Conservation (phyloP, 2,888 invertebrate species). For the Bibio marci region DNA sequence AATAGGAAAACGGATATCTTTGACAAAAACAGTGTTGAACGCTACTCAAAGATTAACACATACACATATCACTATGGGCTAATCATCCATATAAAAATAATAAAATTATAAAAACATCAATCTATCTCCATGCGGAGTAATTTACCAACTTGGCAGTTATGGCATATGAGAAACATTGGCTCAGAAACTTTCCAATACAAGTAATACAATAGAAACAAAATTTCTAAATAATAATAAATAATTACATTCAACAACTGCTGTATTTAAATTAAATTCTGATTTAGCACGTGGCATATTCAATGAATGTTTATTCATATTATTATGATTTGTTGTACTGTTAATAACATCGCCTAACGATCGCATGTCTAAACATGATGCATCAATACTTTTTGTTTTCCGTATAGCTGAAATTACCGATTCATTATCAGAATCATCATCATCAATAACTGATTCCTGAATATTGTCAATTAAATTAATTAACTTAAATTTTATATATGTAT, state of each 20-base stretch:
- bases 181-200: not conserved
- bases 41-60: too few relatives aligned
- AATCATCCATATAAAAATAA: too few relatives aligned
- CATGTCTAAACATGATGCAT: constrained; percentile 73
- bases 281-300: constrained; percentile 49
- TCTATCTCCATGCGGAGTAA: too few relatives aligned
- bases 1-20: too few relatives aligned
- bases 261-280: constrained; percentile 71
- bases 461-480: not conserved
- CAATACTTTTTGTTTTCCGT: constrained; percentile 75
- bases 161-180: too few relatives aligned
- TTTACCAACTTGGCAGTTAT: too few relatives aligned
- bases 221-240: not conserved
- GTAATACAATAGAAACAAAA: not conserved
- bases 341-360: constrained; percentile 44
- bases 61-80: too few relatives aligned
- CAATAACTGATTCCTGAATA: constrained; percentile 10
- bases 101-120: too few relatives aligned
- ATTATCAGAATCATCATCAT: constrained; percentile 51
- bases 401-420: constrained; percentile 61
- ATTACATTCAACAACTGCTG: constrained; percentile 44
- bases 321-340: constrained; percentile 27
- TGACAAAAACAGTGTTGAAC: too few relatives aligned
- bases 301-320: constrained; percentile 14
- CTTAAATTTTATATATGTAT: not conserved